Base-by-base conservation (phyloP, 2,888 invertebrate species). In the Drosophila mettleri region DNA sequence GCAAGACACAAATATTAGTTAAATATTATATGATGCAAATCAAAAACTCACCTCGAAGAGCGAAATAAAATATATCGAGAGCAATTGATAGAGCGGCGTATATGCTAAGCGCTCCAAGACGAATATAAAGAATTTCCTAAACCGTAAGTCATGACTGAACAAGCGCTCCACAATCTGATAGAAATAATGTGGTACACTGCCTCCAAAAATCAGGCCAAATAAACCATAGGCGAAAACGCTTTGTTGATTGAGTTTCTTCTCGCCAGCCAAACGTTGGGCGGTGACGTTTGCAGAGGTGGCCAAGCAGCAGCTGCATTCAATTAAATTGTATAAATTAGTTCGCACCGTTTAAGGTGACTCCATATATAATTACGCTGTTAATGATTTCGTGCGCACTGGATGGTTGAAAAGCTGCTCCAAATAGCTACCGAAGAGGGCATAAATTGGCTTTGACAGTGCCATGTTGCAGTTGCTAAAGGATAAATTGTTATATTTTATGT, bases 151-250 rank as follows among this genome's bases (percentile, higher is more conserved):
- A 69, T 94, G 93, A 0, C 94, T 93, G 62, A 96, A 94, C 33
- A 94, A 76, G 53, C 92, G 92, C 74, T 96, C 95, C 46, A 95
- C 87, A 34, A 94, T 92, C 71, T 93, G 93, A 87, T 96, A 96
- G 91, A 97, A 96, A 88, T 94, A 96, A 91, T 97, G 96, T 0
- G 97, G 96, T 4, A 96, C 92, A 2, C 95, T 94, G 29, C 97
- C 97, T 58, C 96, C 96, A 91, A 97, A 96, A n/a, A 96, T 86
- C 45, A 97, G 93, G 49, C 96, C 97, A 93, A 95, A 97, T 10
- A 95, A 90, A 39, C 94, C 96, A 92, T 96, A 97, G 1, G 96
- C 95, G 36, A 95, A 87, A 5, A 96, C 91, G 82, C 95, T 95
- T 53, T 96, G 95, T 41, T 94, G 92, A 88, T 94, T 94, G 9